phyloP scores from a whole-genome alignment of 53 echinoderm and acorn worm genomes.

The Glandiceps talaboti region DNA sequence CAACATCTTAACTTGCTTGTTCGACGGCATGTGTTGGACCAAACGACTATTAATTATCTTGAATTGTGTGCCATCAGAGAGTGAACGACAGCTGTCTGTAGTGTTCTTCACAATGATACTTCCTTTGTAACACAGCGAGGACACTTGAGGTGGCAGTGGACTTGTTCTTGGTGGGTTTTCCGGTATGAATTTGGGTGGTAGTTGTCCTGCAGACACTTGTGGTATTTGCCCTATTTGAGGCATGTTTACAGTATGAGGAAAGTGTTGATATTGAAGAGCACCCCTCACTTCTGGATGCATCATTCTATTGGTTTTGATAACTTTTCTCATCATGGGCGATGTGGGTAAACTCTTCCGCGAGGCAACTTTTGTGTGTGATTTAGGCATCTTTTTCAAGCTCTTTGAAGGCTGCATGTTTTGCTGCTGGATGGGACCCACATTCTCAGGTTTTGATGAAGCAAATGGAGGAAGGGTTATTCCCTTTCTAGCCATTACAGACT shows the following conservation, averaged over 20 bases:
- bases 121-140: neutral
- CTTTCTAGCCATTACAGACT: neutral
- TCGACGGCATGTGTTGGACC: constrained; percentile 6
- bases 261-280: too few species aligned
- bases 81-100: neutral
- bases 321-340: neutral
- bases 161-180: too few species aligned
- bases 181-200: neutral
- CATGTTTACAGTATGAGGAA: too few species aligned
- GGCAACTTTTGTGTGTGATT: neutral
- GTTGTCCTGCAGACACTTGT: neutral
- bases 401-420: neutral
- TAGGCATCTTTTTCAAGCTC: neutral
- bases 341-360: neutral
- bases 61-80: constrained; percentile 3
- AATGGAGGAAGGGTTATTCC: neutral
- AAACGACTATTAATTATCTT: constrained; percentile 20
- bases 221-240: neutral
- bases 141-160: too few species aligned
- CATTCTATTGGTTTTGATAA: neutral
- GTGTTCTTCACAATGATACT: neutral
- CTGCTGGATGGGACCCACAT: too few species aligned
- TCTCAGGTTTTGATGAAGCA: neutral
- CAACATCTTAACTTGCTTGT: neutral
- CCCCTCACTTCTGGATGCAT: too few species aligned